phyloP scores from a whole-genome alignment of 64 coral and sea anemone genomes.

The Trachythela sp. region DNA sequence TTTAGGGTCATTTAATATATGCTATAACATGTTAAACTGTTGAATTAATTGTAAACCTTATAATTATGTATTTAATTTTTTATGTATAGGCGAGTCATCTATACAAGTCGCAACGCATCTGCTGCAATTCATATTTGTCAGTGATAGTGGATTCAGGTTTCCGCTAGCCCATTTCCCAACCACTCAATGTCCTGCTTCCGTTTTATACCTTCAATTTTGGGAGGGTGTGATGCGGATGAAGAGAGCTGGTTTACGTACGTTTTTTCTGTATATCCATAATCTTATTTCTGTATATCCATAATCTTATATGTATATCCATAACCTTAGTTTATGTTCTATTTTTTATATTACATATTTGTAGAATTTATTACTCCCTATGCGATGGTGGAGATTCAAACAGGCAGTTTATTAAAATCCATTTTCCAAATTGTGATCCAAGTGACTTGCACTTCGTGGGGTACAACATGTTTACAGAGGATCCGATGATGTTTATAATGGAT shows the following conservation, averaged over 20 bases:
- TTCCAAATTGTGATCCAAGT: neutral
- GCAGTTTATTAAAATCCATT: neutral
- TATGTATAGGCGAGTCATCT: neutral
- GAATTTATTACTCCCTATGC: constrained; percentile 5
- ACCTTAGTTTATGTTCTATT: neutral
- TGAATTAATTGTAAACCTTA: no score
- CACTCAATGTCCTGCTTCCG: neutral
- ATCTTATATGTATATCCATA: no score
- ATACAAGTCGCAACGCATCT: constrained; percentile 4
- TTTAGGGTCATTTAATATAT: neutral
- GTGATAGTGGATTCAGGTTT: constrained; percentile 26
- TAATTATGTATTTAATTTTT: neutral
- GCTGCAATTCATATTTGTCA: constrained; percentile 17
- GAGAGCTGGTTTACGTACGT: neutral
- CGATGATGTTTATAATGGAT: neutral
- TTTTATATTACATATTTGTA: neutral
- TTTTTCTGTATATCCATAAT: neutral
- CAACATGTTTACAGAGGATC: no score
- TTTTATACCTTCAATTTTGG: neutral
- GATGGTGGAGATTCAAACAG: constrained; percentile 54
- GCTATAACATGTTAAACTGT: neutral
- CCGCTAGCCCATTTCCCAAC: constrained; percentile 30
- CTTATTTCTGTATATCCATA: no score
- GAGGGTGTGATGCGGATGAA: neutral
- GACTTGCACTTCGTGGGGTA: neutral